phyloP scores from a whole-genome alignment of 2,113 vertebrate genomes.

The Echinops telfairi region DNA sequence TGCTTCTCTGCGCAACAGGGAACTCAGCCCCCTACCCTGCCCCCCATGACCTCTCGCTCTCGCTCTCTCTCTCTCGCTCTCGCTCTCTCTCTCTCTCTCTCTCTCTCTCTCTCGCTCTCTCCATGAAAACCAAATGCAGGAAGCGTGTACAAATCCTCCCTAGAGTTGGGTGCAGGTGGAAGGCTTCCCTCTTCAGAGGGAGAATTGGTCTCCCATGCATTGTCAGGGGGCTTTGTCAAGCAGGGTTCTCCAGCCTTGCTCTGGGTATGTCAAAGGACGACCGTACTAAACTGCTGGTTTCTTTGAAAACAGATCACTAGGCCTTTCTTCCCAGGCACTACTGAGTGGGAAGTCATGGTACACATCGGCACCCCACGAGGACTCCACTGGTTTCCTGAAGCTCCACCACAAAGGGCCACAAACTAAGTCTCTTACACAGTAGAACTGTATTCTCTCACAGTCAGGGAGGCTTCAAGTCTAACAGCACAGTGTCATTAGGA shows the following conservation, averaged over 20 bases:
- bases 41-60: too few relatives aligned
- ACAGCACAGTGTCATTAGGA: not conserved
- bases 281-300: not conserved
- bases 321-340: not conserved
- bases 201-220: too few relatives aligned
- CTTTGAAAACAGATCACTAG: not conserved
- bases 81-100: too few relatives aligned
- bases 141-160: not conserved
- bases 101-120: too few relatives aligned
- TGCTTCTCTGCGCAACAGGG: not conserved
- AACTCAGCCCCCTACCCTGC: too few relatives aligned
- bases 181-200: not conserved
- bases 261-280: rapidly evolving
- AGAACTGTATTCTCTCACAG: not conserved
- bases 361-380: not conserved
- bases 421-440: not conserved
- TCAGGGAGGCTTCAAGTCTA: not conserved
- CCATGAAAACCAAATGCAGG: rapidly evolving
- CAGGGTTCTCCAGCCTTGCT: not conserved
- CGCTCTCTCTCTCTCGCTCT: too few relatives aligned
- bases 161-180: not conserved
- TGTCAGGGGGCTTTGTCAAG: not conserved
- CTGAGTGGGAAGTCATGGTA: not conserved
- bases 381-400: not conserved
- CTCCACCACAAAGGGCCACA: not conserved